Percentiles rank a stretch among this genome's conserved stretches.
Conservation (phyloP, 1,140 invertebrate genomes). For the Zaprionus vittiger region DNA sequence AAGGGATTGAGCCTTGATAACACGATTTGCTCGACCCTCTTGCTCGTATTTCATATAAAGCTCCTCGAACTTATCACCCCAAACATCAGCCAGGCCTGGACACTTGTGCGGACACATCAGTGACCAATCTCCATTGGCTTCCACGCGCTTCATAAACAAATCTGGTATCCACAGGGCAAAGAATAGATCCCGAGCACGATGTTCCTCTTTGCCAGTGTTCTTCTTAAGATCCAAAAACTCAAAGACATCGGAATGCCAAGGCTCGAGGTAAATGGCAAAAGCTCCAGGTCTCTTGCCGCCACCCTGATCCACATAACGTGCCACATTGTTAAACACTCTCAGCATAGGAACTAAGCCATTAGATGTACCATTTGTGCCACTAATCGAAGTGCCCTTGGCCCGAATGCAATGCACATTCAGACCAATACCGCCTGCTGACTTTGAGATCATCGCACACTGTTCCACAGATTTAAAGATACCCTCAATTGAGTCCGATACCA, state of each 20-base stretch:
- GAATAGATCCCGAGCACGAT: conserved; percentile 97
- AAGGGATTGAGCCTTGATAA: conserved; percentile 94
- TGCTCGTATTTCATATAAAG: conserved; percentile 96
- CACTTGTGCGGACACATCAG: conserved; percentile 98
- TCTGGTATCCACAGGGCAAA: conserved; percentile 99
- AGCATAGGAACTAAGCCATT: conserved; percentile 99
- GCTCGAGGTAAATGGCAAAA: conserved; percentile 99
- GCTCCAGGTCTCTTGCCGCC: conserved; percentile 99
- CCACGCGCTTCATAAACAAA: conserved; percentile 98
- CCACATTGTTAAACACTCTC: conserved; percentile 97
- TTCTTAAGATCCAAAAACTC: conserved; percentile 97
- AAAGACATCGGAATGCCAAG: conserved; percentile 99
- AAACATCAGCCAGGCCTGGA: conserved; percentile 95
- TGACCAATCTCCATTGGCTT: conserved; percentile 94
- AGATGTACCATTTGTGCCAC: conserved; percentile 97
- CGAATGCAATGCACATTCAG: conserved; percentile 98
- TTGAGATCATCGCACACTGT: conserved; percentile 98
- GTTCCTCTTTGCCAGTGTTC: conserved; percentile 97
- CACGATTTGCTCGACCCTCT: conserved; percentile 90
- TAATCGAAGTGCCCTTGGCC: conserved; percentile 95
- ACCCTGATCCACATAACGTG: conserved; percentile 98
- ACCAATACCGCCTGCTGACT: conserved; percentile 98
- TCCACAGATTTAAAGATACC: conserved; percentile 98
- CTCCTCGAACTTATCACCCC: conserved; percentile 97
- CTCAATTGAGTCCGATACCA: conserved; percentile 98